Conservation (phyloP, 1,140 invertebrate species). For the Eriocheir sinensis region DNA sequence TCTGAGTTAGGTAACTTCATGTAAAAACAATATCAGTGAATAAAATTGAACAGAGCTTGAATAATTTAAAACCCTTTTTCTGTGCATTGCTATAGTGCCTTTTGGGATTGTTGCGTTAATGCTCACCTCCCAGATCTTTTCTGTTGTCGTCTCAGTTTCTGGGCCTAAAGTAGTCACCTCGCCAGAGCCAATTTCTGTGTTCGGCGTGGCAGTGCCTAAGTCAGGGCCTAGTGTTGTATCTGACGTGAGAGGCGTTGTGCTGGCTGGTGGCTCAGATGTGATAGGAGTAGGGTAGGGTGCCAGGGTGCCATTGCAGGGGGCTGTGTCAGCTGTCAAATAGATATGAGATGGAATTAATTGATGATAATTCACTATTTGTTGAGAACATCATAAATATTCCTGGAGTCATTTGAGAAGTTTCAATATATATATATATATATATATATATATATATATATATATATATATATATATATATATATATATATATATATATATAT, state of each 20-base stretch:
- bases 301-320: conserved; percentile 46
- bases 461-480: too few relatives aligned
- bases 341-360: not conserved
- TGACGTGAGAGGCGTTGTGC: not conserved
- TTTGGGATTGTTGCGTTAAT: not conserved
- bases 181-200: not conserved
- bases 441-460: too few relatives aligned
- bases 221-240: not conserved
- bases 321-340: conserved; percentile 58
- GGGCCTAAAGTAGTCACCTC: conserved; percentile 31
- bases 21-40: too few relatives aligned
- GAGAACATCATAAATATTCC: too few relatives aligned
- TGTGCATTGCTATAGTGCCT: too few relatives aligned
- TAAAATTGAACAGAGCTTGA: too few relatives aligned
- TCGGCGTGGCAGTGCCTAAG: not conserved
- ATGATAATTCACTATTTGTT: too few relatives aligned
- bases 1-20: too few relatives aligned
- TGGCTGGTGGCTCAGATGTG: not conserved
- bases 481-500: too few relatives aligned
- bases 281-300: conserved; percentile 60
- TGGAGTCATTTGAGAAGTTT: too few relatives aligned
- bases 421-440: too few relatives aligned
- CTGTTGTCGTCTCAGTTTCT: not conserved
- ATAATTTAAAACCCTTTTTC: too few relatives aligned
- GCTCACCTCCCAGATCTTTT: not conserved